These are phyloP conservation scores for Darevskia mixta DNA, from an alignment of 2,797 vertebrate genomes.

Conservation along the genomic window DNA sequence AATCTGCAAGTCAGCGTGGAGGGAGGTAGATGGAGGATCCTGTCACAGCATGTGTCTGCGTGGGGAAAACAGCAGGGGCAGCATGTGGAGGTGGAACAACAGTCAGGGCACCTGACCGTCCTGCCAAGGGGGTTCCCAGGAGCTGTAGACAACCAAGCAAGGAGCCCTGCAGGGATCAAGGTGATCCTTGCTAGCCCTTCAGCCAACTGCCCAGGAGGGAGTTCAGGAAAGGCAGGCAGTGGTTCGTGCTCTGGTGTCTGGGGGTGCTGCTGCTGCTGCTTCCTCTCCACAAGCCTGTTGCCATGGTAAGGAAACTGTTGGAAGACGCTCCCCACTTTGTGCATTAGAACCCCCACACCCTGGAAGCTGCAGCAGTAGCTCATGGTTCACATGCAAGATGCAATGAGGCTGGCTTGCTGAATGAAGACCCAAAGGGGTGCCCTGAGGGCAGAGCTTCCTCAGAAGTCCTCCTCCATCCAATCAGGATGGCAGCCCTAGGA, in stretches of 20 bases:
- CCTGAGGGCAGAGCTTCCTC: neutral
- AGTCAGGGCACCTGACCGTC: too few species aligned
- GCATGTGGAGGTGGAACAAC: too few species aligned
- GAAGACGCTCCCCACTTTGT: neutral
- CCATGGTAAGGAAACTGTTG: neutral
- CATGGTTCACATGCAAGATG: neutral
- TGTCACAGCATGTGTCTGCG: neutral
- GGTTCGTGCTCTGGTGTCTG: neutral
- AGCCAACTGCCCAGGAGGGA: neutral
- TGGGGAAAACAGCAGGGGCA: neutral
- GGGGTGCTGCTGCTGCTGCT: neutral
- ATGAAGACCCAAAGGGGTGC: neutral
- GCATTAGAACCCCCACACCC: too few species aligned
- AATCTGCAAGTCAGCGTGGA: neutral
- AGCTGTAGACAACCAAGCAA: neutral
- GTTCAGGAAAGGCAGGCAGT: neutral
- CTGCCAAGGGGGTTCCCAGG: neutral
- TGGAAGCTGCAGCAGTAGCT: neutral
- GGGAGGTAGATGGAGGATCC: slow-evolving; percentile 16
- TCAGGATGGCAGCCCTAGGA: neutral
- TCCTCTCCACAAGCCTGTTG: neutral
- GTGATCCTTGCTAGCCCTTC: neutral
- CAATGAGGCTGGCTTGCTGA: too few species aligned
- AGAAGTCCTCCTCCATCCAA: neutral
- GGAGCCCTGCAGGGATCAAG: neutral